These are phyloP conservation scores for Empidonax traillii DNA, from an alignment of 2,113 vertebrate genomes.

Conservation along the genomic window DNA sequence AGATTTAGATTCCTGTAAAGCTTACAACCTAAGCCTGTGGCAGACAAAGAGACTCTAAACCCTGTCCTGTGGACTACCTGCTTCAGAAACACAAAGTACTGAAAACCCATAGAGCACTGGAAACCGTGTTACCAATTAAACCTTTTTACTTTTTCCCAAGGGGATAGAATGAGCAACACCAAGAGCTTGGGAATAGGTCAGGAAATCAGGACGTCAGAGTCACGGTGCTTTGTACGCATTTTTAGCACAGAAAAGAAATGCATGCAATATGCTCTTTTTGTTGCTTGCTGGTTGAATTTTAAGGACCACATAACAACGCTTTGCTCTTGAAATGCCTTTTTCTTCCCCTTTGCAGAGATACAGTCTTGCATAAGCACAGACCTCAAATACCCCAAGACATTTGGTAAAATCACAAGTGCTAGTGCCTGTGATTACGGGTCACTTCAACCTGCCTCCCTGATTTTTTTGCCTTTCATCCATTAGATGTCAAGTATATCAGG, in stretches of 20 bases:
- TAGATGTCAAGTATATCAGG: background rate
- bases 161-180: background rate
- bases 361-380: background rate
- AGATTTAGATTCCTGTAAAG: background rate
- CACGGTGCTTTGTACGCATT: background rate
- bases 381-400: background rate
- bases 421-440: background rate
- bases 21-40: background rate
- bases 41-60: background rate
- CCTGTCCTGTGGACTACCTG: background rate
- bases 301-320: background rate
- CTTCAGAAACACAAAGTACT: background rate
- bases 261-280: background rate
- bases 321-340: background rate
- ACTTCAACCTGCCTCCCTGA: background rate
- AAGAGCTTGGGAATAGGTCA: background rate
- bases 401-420: background rate
- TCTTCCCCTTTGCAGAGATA: background rate
- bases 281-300: background rate
- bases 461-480: background rate
- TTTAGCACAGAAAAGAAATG: background rate
- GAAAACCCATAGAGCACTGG: background rate
- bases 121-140: background rate
- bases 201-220: background rate
- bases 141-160: background rate